Evolutionary conservation across 1,140 invertebrate genomes (phyloP).

Genomic region (Carposina sasakii): DNA sequence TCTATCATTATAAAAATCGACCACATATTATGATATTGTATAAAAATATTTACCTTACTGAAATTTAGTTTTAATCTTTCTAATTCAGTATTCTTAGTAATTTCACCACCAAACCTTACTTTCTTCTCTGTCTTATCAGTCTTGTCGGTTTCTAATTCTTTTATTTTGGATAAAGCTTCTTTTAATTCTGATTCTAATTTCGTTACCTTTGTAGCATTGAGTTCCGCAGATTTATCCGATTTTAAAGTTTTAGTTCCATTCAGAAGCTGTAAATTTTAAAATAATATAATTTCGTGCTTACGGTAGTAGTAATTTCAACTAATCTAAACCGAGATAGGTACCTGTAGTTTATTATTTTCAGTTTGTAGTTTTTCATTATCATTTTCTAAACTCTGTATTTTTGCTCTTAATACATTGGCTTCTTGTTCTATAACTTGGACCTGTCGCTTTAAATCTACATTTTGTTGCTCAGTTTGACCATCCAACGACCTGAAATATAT

Average conservation of each 20-base stretch:
- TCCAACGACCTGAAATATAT: constrained; percentile 73
- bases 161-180: constrained; percentile 75
- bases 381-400: constrained; percentile 77
- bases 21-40: not conserved
- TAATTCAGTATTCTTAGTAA: constrained; percentile 69
- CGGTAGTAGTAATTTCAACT: constrained; percentile 7
- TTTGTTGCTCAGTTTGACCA: constrained; percentile 73
- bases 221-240: constrained; percentile 70
- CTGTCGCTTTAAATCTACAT: constrained; percentile 81
- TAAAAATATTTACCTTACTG: constrained; percentile 44
- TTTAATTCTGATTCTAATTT: constrained; percentile 78
- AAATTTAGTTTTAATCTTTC: constrained; percentile 67
- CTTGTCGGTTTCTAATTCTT: constrained; percentile 73
- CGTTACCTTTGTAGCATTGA: constrained; percentile 75
- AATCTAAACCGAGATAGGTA: constrained; percentile 18
- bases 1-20: not conserved
- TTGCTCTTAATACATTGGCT: constrained; percentile 76
- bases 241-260: constrained; percentile 70
- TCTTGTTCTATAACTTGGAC: constrained; percentile 84
- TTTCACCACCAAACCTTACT: constrained; percentile 59
- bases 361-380: constrained; percentile 83
- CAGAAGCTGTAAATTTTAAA: constrained; percentile 59
- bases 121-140: constrained; percentile 71
- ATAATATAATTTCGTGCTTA: not conserved
- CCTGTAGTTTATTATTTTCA: constrained; percentile 80